Base-by-base conservation (phyloP, 2,888 invertebrate species). In the Catocala fraxini region DNA sequence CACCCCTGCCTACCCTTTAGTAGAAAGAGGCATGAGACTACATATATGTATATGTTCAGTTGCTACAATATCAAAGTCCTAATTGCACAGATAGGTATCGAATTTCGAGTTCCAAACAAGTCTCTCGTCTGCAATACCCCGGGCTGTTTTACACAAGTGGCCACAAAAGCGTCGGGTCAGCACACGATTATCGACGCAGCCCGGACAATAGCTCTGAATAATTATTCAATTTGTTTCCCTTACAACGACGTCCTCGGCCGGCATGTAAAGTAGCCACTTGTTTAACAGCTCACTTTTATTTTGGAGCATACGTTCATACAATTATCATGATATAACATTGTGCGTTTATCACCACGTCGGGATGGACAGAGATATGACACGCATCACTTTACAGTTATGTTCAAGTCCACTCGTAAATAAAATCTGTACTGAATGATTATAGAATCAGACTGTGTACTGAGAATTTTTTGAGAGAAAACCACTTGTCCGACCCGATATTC, bases 161-260 rank as follows among this genome's bases (percentile, higher is more conserved):
- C 65, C 81, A 85, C 85, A 87, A 88, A 82, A 81, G 84, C 78
- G 80, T 59, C 75, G 81, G 88, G 86, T 87, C 87, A 87, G 74
- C 79, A 73, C 74, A 68, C 79, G 85, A 88, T 89, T 88, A 89
- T 87, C 85, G 86, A 84, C 85, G 80, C 77, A 73, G 73, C 65
- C 68, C 73, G 83, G 81, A 87, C 86, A 89, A 89, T 87, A 79
- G 80, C 77, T 72, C 70, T 75, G 83, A 84, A 87, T 90, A 91
- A 91, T 90, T 89, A 90, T 89, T 89, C 90, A 90, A 90, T 90
- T 91, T 89, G 90, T 91, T 84, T 85, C 88, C 84, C 83, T 82
- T 65, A 61, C 64, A 76, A 56, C 49, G 68, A 56, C 56, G 61
- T 58, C 57, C 60, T 65, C 60, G 54, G 42, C 60, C 48, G 39